Evolutionary conservation across 1,140 invertebrate species (phyloP), one percentile per base, ranked within the genome.

Genomic region (Dendrolimus kikuchii): DNA sequence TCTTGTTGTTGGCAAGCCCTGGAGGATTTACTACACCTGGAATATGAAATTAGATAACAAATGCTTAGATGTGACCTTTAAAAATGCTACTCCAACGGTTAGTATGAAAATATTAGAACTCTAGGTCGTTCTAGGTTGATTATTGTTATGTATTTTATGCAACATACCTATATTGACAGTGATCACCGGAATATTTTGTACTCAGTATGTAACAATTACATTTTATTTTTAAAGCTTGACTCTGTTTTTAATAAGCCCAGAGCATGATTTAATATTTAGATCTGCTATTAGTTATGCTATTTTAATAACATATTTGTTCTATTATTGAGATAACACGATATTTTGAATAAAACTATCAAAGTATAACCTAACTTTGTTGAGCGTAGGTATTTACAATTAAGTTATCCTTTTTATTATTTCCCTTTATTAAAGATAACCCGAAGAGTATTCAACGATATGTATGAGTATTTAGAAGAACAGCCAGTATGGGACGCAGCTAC

Each of bases 11-110:
- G 71, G 71, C 0, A 66, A 56, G 37, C 65, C 62, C 0, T 81
- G 81, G 78, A 55, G 71, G 37, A 69, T 79, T n/a, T 77, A 77
- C 48, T 75, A 79, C 43, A 68, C 74, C 5, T 84, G 78, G 78
- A 81, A 81, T 49, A 58, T 80, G 55, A 67, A 72, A 5, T 40
- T 80, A 40, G 59, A 70, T 5, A 46, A 64, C 0, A 72, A 70
- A 49, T 81, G 81, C 40, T 42, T 81, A 47, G 74, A 84, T 56
- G 68, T 81, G 42, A 52, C 50, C 5, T 77, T 78, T 49, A 71
- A 58, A 40, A 76, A 74, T 48, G 75, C 69, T 52, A 74, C 72
- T 5, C 47, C 45, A 36, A 38, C 7, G 64, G 80, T 83, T 38
- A 57, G 63, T 69, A 46, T 6, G n/a, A 46, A 46, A 46, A 46